phyloP scores from a whole-genome alignment of 2,888 invertebrate species.

The Nipponacmea schrenckii region DNA sequence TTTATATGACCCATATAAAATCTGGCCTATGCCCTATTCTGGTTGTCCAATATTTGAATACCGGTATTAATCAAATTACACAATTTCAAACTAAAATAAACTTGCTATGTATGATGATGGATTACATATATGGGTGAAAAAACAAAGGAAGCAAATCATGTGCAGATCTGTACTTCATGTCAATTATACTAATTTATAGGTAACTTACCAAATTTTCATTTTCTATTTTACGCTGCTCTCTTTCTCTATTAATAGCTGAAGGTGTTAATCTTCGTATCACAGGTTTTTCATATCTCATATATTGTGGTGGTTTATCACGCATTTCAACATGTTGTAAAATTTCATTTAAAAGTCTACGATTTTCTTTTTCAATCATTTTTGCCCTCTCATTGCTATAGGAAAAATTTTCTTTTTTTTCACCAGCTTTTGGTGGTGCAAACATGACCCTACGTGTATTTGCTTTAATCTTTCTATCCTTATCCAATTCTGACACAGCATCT shows the following conservation, averaged over 20 bases:
- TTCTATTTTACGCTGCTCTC: constrained; percentile 70
- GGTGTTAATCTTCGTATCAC: constrained; percentile 47
- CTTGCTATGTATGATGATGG: too few relatives aligned
- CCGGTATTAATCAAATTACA: too few relatives aligned
- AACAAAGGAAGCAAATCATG: too few relatives aligned
- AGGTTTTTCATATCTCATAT: constrained; percentile 15
- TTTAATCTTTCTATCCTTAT: constrained; percentile 54
- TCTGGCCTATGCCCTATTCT: too few relatives aligned
- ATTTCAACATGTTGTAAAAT: constrained; percentile 47
- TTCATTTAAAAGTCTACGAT: constrained; percentile 57
- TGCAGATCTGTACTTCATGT: too few relatives aligned
- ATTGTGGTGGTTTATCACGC: constrained; percentile 28
- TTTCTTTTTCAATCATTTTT: constrained; percentile 59
- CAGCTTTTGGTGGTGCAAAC: constrained; percentile 48
- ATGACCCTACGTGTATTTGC: constrained; percentile 51
- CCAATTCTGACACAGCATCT: constrained; percentile 60
- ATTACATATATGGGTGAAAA: too few relatives aligned
- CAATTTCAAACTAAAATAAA: too few relatives aligned
- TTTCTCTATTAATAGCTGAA: constrained; percentile 71
- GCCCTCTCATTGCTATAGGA: constrained; percentile 53
- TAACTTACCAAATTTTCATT: constrained; percentile 71
- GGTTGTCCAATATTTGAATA: too few relatives aligned
- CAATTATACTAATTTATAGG: too few relatives aligned
- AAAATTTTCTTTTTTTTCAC: constrained; percentile 41
- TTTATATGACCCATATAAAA: too few relatives aligned